phyloP scores from a whole-genome alignment of 1,140 invertebrate species.

The Campoletis sonorensis region DNA sequence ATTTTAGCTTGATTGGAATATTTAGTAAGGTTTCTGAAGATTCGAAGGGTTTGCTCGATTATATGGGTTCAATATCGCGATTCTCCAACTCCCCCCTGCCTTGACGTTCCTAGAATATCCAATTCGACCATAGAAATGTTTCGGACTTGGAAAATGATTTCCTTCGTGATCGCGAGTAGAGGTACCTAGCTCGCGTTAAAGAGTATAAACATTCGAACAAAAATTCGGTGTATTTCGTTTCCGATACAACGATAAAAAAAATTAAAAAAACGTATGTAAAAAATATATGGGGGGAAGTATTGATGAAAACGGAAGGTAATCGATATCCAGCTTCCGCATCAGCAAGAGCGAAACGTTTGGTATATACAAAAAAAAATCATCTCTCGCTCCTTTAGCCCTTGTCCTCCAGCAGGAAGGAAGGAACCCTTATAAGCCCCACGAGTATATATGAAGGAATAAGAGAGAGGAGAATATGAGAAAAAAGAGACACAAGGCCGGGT shows the following conservation, averaged over 20 bases:
- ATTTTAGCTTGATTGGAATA: background rate
- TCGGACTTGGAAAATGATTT: too few relatives aligned
- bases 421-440: slow-evolving; percentile 33
- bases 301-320: slow-evolving; percentile 37
- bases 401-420: background rate
- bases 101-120: background rate
- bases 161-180: too few relatives aligned
- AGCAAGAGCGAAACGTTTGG: background rate
- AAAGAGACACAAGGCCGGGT: slow-evolving; percentile 50
- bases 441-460: slow-evolving; percentile 50
- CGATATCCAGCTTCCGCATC: slow-evolving; percentile 41
- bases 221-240: background rate
- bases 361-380: background rate
- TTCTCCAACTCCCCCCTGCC: too few relatives aligned
- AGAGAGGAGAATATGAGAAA: slow-evolving; percentile 46
- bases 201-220: background rate
- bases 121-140: too few relatives aligned
- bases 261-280: background rate
- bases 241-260: too few relatives aligned
- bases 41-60: background rate
- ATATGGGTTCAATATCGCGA: background rate
- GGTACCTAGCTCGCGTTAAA: too few relatives aligned
- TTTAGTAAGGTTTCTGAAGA: background rate
- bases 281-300: slow-evolving; percentile 6
- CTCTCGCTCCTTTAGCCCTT: background rate